Percentiles rank a stretch among this genome's conserved stretches.
Evolutionary conservation across 1,140 invertebrate genomes (phyloP).

Genomic region (Schlechtendalia chinensis): DNA sequence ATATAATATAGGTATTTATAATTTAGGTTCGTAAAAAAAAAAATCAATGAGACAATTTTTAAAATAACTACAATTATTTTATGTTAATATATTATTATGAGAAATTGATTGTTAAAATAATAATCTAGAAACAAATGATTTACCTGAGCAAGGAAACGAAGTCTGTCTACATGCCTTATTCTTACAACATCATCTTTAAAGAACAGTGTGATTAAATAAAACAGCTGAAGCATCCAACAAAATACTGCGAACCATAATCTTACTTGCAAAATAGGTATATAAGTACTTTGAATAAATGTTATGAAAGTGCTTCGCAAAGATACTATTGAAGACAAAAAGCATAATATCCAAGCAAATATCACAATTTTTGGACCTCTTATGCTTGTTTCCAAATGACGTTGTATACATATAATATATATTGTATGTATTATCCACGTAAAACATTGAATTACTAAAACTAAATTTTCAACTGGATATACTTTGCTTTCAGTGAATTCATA

Average conservation of each 20-base stretch:
- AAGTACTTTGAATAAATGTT: constrained; percentile 56
- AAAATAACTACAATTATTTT: no score
- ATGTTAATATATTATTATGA: background rate
- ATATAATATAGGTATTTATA: background rate
- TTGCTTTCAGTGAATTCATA: constrained; percentile 50
- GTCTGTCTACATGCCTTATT: constrained; percentile 29
- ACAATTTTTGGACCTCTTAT: constrained; percentile 68
- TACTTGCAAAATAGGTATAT: constrained; percentile 53
- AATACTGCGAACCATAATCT: constrained; percentile 59
- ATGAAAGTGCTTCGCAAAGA: constrained; percentile 54
- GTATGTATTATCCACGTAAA: constrained; percentile 78
- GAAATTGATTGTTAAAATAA: no score
- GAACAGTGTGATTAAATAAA: constrained; percentile 53
- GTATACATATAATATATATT: constrained; percentile 69
- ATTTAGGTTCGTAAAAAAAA: no score
- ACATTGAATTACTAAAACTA: constrained; percentile 66
- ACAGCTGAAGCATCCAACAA: constrained; percentile 56
- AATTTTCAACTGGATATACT: constrained; percentile 65
- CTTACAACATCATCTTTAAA: constrained; percentile 39
- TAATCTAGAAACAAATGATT: background rate
- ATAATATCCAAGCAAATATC: constrained; percentile 65
- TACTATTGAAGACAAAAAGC: constrained; percentile 64
- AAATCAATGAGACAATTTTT: no score
- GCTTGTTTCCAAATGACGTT: constrained; percentile 58
- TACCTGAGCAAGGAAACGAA: constrained; percentile 47